Conservation (phyloP, 2,797 vertebrate genomes). For the Rhinogobio ventralis region DNA sequence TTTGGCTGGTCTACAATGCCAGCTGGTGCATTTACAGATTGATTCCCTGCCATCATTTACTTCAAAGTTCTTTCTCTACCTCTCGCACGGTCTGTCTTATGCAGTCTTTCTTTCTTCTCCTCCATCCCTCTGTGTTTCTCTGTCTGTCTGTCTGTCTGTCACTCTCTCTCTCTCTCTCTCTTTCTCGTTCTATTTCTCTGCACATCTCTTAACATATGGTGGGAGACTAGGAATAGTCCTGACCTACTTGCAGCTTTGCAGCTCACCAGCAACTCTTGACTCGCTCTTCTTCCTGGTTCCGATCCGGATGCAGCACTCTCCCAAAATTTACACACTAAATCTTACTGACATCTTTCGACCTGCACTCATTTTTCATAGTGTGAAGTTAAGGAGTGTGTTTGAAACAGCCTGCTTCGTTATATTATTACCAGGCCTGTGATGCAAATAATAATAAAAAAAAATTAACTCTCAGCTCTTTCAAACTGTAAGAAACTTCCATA, state of each 20-base stretch:
- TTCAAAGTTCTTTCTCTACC: constrained; percentile 48
- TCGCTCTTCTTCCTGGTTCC: constrained; percentile 62
- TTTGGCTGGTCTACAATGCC: constrained; percentile 63
- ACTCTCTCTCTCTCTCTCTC: constrained; percentile 49
- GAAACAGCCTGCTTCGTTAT: constrained; percentile 32
- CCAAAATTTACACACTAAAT: constrained; percentile 61
- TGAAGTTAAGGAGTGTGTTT: constrained; percentile 48
- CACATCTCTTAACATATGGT: constrained; percentile 74
- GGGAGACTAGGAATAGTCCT: constrained; percentile 77
- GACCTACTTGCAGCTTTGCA: constrained; percentile 79
- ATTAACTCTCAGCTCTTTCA: constrained; percentile 6
- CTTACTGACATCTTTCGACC: constrained; percentile 62
- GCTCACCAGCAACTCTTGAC: constrained; percentile 69
- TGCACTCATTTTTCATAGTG: constrained; percentile 58
- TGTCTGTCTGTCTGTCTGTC: constrained; percentile 59
- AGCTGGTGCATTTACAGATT: constrained; percentile 70
- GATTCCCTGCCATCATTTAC: constrained; percentile 68
- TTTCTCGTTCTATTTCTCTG: constrained; percentile 31
- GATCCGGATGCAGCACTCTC: constrained; percentile 53
- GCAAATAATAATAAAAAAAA: not conserved
- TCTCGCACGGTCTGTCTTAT: constrained; percentile 3
- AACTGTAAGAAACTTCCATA: constrained; percentile 7
- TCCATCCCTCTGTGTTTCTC: not conserved
- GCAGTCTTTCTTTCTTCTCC: constrained; percentile 10
- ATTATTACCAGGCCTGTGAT: constrained; percentile 5